A percentile compares a stretch with the other conserved stretches of the same genome.
Conservation (phyloP, 2,113 vertebrate genomes). For the Pardalotus punctatus region DNA sequence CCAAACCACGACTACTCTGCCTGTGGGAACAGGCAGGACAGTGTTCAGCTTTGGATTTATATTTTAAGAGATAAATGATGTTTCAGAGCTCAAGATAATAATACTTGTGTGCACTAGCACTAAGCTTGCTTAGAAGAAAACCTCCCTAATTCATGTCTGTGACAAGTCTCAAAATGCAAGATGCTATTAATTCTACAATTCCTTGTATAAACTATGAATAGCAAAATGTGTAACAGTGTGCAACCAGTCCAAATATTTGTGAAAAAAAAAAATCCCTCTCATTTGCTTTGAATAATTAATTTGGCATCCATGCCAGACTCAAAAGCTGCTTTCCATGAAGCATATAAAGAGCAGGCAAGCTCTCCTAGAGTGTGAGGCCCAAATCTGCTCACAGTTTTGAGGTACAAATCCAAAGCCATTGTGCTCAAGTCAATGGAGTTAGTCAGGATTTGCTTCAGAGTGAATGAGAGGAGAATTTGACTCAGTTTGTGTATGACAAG, state of each 20-base stretch:
- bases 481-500: not conserved
- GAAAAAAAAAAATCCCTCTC: not conserved
- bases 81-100: not conserved
- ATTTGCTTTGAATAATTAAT: slow-evolving; percentile 43
- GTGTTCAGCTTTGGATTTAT: not conserved
- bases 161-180: not conserved
- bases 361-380: not conserved
- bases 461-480: not conserved
- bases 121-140: not conserved
- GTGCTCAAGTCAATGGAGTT: not conserved
- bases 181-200: not conserved
- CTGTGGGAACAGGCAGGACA: not conserved
- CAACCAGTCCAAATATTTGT: not conserved
- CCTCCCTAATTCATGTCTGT: not conserved
- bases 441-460: not conserved
- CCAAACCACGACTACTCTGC: not conserved
- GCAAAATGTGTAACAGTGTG: not conserved
- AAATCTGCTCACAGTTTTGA: not conserved
- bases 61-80: not conserved
- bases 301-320: not conserved
- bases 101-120: not conserved
- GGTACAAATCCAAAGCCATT: not conserved
- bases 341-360: not conserved
- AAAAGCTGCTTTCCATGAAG: slow-evolving; percentile 13
- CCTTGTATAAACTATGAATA: not conserved